Conservation (phyloP, 2,113 vertebrate genomes). For the Odontesthes bonariensis region DNA sequence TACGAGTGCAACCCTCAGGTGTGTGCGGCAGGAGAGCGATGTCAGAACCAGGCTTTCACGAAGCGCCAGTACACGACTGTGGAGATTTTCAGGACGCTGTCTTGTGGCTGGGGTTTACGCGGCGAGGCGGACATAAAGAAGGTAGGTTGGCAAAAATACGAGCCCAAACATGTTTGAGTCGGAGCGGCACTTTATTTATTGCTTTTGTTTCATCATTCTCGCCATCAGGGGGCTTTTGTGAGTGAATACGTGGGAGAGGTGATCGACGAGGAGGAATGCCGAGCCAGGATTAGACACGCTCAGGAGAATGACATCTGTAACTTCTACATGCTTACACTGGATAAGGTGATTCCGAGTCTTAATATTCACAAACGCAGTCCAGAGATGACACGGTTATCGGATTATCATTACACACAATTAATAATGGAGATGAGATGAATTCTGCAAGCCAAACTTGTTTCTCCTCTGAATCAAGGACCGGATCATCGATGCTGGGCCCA, state of each 20-base stretch:
- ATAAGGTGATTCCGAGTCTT: conserved; percentile 86
- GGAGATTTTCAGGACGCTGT: conserved; percentile 93
- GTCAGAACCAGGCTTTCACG: conserved; percentile 97
- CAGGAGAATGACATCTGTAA: conserved; percentile 98
- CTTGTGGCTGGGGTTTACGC: conserved; percentile 94
- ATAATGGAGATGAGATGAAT: not conserved
- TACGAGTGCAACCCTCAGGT: conserved; percentile 97
- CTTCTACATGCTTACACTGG: conserved; percentile 99
- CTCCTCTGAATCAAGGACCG: conserved; percentile 86
- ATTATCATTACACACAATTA: not conserved
- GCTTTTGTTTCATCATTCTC: not conserved
- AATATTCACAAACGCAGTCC: not conserved
- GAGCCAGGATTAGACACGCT: conserved; percentile 92
- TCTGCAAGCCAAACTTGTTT: conserved; percentile 6
- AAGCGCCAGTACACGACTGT: conserved; percentile 94
- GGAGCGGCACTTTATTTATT: not conserved
- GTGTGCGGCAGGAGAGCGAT: conserved; percentile 90
- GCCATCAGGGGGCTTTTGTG: conserved; percentile 93
- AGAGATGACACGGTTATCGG: too few species aligned
- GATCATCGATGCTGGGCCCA: conserved; percentile 97
- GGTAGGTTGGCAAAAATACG: conserved; percentile 72
- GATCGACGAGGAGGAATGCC: conserved; percentile 98
- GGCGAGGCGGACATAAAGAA: conserved; percentile 92
- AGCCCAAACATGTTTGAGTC: accelerated
- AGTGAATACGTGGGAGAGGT: conserved; percentile 99